Evolutionary conservation across 2,113 vertebrate species (phyloP).

Genomic region (Chlamydotis undulata): DNA sequence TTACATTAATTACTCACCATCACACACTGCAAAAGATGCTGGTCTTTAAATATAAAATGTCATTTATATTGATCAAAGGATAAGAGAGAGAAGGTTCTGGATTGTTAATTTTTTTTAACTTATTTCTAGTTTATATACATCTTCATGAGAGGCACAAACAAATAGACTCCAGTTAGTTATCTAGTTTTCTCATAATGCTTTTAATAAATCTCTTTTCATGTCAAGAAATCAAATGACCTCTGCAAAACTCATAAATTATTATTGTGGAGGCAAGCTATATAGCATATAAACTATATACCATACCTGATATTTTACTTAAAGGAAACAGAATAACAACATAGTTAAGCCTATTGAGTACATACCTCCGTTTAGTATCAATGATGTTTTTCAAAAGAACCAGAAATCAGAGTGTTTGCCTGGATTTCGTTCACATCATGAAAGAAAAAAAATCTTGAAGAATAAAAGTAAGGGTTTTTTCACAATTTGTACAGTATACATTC

Average conservation of each 20-base stretch:
- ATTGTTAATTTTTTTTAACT: neutral
- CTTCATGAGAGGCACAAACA: neutral
- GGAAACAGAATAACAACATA: neutral
- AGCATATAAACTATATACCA: neutral
- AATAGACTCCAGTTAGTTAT: neutral
- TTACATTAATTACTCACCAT: neutral
- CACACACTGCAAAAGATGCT: neutral
- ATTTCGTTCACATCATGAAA: neutral
- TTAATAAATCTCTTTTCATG: neutral
- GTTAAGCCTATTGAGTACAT: neutral
- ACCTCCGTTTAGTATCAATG: neutral
- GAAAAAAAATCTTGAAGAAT: neutral
- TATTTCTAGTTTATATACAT: neutral
- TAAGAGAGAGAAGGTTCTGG: neutral
- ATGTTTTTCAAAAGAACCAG: neutral
- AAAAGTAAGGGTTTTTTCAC: neutral
- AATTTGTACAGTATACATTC: neutral
- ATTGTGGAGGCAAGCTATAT: neutral
- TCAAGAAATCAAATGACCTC: neutral
- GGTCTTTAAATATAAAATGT: neutral
- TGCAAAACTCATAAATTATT: neutral
- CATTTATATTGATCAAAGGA: neutral
- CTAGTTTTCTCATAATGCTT: neutral
- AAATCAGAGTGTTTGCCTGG: neutral
- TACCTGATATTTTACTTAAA: neutral